A percentile compares a stretch with the other conserved stretches of the same genome.
Conservation (phyloP, 2,888 invertebrate genomes). For the Ctenicera cuprea region DNA sequence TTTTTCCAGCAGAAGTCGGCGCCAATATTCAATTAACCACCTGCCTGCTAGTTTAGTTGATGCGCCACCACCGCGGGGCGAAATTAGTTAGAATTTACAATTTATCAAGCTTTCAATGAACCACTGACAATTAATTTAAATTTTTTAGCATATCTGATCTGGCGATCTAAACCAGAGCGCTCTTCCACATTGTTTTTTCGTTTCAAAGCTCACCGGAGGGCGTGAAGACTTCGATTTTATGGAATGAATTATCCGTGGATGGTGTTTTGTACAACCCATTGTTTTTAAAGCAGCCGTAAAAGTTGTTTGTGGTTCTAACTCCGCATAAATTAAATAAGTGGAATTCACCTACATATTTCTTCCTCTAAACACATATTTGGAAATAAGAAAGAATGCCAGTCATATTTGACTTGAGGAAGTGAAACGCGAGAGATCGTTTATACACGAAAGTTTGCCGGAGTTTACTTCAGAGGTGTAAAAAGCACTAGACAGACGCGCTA, state of each 20-base stretch:
- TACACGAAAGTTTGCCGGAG: constrained; percentile 16
- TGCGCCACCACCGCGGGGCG: constrained; percentile 45
- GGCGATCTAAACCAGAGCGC: constrained; percentile 38
- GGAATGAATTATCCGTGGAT: constrained; percentile 15
- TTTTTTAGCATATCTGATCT: constrained; percentile 53
- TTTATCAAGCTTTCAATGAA: constrained; percentile 53
- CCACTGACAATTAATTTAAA: constrained; percentile 61
- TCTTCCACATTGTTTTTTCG: constrained; percentile 10
- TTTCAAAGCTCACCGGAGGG: constrained; percentile 36
- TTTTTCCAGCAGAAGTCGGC: constrained; percentile 58
- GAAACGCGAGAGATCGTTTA: constrained; percentile 8
- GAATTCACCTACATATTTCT: constrained; percentile 16
- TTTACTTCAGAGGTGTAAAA: constrained; percentile 58
- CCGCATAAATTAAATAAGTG: constrained; percentile 9
- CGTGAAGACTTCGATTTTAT: constrained; percentile 37
- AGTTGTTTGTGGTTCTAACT: constrained; percentile 8
- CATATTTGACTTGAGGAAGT: constrained; percentile 1
- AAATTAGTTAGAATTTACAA: constrained; percentile 58
- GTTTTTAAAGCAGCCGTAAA: constrained; percentile 18
- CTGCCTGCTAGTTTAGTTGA: constrained; percentile 56
- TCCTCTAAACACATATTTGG: constrained; percentile 1
- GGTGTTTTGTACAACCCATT: constrained; percentile 10
- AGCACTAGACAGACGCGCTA: constrained; percentile 60
- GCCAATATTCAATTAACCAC: constrained; percentile 61
- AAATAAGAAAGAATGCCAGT: neutral